These are phyloP conservation scores for Stenodera caucasica DNA, from an alignment of 2,888 invertebrate species.

Conservation along the genomic window DNA sequence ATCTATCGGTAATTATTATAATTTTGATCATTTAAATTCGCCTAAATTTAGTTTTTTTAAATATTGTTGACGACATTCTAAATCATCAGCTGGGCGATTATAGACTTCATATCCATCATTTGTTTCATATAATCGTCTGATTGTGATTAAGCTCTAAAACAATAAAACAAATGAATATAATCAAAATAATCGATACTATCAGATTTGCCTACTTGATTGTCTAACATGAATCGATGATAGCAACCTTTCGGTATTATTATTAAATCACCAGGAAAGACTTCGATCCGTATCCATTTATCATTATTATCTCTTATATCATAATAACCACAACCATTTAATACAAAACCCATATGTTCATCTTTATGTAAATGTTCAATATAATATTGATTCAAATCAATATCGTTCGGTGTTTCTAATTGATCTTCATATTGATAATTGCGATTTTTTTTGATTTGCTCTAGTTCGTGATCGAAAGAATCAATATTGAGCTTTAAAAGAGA, in stretches of 20 bases:
- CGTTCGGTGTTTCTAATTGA: conserved; percentile 74
- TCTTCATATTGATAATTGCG: conserved; percentile 82
- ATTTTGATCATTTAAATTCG: conserved; percentile 19
- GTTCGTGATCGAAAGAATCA: conserved; percentile 64
- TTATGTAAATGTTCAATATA: conserved; percentile 89
- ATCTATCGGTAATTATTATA: background rate
- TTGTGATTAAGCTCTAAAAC: conserved; percentile 77
- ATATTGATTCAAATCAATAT: conserved; percentile 80
- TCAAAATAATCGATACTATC: background rate
- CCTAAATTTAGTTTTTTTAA: conserved; percentile 61
- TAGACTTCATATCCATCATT: conserved; percentile 88
- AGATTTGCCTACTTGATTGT: conserved; percentile 66
- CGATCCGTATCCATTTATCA: conserved; percentile 89
- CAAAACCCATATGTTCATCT: conserved; percentile 89
- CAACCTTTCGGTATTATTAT: conserved; percentile 90
- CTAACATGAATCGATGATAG: conserved; percentile 91
- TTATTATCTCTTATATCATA: conserved; percentile 84
- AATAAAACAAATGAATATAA: conserved; percentile 3
- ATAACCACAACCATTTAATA: conserved; percentile 85
- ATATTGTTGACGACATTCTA: conserved; percentile 74
- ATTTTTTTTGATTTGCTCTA: conserved; percentile 68
- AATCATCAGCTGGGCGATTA: conserved; percentile 81
- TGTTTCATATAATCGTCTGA: conserved; percentile 83
- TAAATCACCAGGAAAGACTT: conserved; percentile 79
- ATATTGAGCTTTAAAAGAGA: conserved; percentile 56